Percentiles rank a stretch among this genome's conserved stretches.
Evolutionary conservation across 1,140 invertebrate species (phyloP).

Genomic region (Scaptomyza hsui): DNA sequence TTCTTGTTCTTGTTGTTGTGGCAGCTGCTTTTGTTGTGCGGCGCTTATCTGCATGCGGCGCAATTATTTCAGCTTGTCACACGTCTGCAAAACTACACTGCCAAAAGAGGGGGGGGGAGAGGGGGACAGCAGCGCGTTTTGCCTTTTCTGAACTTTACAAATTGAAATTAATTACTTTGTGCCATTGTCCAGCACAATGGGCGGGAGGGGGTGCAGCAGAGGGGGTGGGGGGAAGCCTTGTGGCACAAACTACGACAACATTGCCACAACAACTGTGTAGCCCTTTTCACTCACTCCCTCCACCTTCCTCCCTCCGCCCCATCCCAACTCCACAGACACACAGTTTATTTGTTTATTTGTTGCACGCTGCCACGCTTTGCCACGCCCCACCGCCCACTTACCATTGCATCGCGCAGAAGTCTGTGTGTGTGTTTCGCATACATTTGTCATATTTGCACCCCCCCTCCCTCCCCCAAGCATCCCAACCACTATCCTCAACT

Average conservation of each 20-base stretch:
- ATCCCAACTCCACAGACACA: no score
- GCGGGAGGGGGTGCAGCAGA: neutral
- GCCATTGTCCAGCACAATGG: slow-evolving; percentile 45
- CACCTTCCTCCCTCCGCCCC: neutral
- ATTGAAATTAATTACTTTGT: slow-evolving; percentile 78
- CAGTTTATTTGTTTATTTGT: slow-evolving; percentile 39
- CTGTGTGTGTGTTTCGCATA: slow-evolving; percentile 20
- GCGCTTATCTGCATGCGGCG: slow-evolving; percentile 73
- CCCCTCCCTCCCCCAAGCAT: neutral
- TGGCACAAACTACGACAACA: slow-evolving; percentile 14
- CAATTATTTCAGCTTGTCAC: slow-evolving; percentile 78
- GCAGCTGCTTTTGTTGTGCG: slow-evolving; percentile 47
- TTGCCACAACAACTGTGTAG: neutral
- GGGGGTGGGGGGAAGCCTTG: neutral
- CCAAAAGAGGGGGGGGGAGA: neutral
- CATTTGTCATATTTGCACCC: slow-evolving; percentile 45
- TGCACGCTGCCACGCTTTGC: slow-evolving; percentile 7
- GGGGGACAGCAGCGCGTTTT: slow-evolving; percentile 2
- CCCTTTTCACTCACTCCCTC: no score
- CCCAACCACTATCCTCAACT: neutral
- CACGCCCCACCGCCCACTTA: slow-evolving; percentile 7
- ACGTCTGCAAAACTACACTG: slow-evolving; percentile 36
- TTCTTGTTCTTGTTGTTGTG: slow-evolving; percentile 39
- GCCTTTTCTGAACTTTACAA: slow-evolving; percentile 77
- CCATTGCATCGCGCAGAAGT: slow-evolving; percentile 18